Evolutionary conservation across 2,888 invertebrate genomes (phyloP).

Genomic region (Resseliella maxima): DNA sequence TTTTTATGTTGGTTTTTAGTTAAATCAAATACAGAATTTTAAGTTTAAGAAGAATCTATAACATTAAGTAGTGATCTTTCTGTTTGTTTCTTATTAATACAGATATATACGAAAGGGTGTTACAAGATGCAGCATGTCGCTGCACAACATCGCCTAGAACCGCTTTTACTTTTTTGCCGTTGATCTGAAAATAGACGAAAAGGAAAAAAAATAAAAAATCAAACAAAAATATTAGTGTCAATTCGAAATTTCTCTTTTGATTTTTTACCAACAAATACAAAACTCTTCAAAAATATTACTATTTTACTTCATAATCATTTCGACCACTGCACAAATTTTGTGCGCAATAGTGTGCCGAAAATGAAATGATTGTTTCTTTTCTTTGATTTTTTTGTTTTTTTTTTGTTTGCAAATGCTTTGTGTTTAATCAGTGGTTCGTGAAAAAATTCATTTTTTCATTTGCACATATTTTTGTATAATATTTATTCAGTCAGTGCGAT

Average conservation of each 20-base stretch:
- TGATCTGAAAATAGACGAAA: slow-evolving; percentile 77
- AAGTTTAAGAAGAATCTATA: slow-evolving; percentile 51
- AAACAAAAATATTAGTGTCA: neutral
- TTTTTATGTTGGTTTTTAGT: neutral
- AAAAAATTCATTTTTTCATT: neutral
- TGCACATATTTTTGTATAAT: neutral
- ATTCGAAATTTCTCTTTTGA: neutral
- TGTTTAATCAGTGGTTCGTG: slow-evolving; percentile 34
- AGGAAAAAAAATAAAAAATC: slow-evolving; percentile 56
- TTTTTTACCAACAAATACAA: neutral
- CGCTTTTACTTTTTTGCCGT: slow-evolving; percentile 95
- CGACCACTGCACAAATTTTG: neutral
- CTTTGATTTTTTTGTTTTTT: neutral
- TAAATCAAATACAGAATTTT: slow-evolving; percentile 6
- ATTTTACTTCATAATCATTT: neutral
- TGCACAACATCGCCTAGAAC: slow-evolving; percentile 94
- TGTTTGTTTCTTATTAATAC: slow-evolving; percentile 19
- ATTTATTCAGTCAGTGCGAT: neutral
- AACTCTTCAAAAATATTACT: neutral
- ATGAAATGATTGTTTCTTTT: neutral
- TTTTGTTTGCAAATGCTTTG: neutral
- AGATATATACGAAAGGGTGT: slow-evolving; percentile 63
- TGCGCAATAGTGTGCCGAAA: neutral
- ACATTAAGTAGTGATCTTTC: slow-evolving; percentile 49
- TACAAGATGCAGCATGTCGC: slow-evolving; percentile 94